Conservation (phyloP, 2,888 invertebrate species). For the Prosopocoilus inquinatus region DNA sequence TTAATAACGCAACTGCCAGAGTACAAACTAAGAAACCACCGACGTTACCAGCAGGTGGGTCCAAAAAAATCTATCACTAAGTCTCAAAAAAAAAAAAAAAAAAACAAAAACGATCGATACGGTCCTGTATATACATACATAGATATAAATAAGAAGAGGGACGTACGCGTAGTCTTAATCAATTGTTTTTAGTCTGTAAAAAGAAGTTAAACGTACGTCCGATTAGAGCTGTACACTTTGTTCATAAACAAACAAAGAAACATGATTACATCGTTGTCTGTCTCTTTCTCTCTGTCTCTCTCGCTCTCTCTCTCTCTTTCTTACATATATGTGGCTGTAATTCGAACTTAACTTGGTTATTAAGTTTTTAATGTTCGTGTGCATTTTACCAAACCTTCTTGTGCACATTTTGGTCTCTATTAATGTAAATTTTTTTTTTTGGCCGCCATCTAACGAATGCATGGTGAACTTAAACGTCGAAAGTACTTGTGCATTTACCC, state of each 20-base stretch:
- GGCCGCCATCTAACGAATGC: constrained; percentile 15
- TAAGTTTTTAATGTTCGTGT: constrained; percentile 17
- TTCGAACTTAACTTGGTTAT: constrained; percentile 12
- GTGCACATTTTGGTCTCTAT: constrained; percentile 18
- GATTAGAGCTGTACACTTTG: too few relatives aligned
- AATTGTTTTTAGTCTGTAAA: not conserved
- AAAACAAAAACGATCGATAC: too few relatives aligned
- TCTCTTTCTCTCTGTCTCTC: not conserved
- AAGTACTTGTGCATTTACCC: constrained; percentile 15
- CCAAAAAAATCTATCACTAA: constrained; percentile 12
- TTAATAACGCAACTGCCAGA: constrained; percentile 99
- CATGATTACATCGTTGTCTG: too few relatives aligned
- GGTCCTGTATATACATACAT: too few relatives aligned
- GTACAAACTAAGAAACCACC: constrained; percentile 99
- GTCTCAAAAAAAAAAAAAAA: too few relatives aligned
- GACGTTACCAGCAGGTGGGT: constrained; percentile 86
- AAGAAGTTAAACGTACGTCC: too few relatives aligned
- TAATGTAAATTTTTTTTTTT: constrained; percentile 11
- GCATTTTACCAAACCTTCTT: constrained; percentile 16
- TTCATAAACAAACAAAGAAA: too few relatives aligned
- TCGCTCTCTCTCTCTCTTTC: constrained; percentile 7
- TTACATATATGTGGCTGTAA: constrained; percentile 15
- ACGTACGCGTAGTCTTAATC: not conserved
- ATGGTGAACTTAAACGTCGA: constrained; percentile 13
- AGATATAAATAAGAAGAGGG: too few relatives aligned